Percentiles rank a stretch among this genome's conserved stretches.
Conservation (phyloP, 2,113 vertebrate genomes). For the Eonycteris spelaea region DNA sequence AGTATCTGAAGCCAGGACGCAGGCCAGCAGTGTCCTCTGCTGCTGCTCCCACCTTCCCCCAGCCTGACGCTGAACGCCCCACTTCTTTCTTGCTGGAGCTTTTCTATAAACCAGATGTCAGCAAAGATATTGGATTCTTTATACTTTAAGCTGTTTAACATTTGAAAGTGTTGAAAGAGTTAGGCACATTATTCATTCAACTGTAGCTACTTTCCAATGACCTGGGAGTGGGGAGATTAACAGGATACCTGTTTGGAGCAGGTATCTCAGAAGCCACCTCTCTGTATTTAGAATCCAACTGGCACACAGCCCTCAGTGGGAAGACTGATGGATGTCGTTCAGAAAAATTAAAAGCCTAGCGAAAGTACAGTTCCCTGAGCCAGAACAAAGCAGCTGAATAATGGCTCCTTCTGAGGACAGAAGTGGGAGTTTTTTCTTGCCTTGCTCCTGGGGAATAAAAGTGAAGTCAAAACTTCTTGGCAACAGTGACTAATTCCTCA, state of each 20-base stretch:
- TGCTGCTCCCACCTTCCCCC: not conserved
- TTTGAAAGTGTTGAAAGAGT: slow-evolving; percentile 17
- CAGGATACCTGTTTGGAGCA: not conserved
- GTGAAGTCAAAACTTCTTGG: slow-evolving; percentile 1
- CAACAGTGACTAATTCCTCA: not conserved
- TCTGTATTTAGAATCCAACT: not conserved
- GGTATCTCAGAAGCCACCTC: slow-evolving; percentile 32
- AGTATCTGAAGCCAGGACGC: not conserved
- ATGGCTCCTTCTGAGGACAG: slow-evolving; percentile 21
- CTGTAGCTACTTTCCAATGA: not conserved
- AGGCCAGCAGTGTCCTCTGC: not conserved
- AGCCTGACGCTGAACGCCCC: not conserved
- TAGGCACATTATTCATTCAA: not conserved
- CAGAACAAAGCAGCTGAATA: slow-evolving; percentile 44
- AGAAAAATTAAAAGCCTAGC: slow-evolving; percentile 54
- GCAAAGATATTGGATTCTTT: slow-evolving; percentile 1
- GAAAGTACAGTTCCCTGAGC: slow-evolving; percentile 15
- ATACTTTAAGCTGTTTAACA: slow-evolving; percentile 16
- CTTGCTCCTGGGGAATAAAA: slow-evolving; percentile 27
- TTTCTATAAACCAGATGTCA: slow-evolving; percentile 27
- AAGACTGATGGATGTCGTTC: not conserved
- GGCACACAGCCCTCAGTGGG: not conserved
- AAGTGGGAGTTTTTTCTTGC: slow-evolving; percentile 30
- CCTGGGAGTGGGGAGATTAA: not conserved
- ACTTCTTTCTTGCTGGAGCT: not conserved